These are phyloP conservation scores for Campoplex capitator DNA, from an alignment of 2,888 invertebrate genomes.

Conservation along the genomic window DNA sequence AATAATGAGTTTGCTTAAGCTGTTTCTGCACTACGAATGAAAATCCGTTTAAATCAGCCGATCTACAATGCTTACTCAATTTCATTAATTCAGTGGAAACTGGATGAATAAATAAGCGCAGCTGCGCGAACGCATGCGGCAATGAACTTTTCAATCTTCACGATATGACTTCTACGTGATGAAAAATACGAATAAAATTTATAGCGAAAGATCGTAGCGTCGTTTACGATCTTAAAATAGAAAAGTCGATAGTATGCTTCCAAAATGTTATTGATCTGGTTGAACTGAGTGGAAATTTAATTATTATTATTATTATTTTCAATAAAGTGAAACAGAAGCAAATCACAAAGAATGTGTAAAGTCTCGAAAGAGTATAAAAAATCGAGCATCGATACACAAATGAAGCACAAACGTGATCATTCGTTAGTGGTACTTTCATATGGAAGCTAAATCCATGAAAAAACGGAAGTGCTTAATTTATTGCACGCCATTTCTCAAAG, in stretches of 20 bases:
- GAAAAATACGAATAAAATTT: slow-evolving; percentile 4
- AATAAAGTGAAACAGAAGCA: not conserved
- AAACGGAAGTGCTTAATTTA: not conserved
- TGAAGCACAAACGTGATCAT: not conserved
- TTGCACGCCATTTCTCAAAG: not conserved
- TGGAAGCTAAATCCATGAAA: not conserved
- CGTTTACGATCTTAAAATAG: not conserved
- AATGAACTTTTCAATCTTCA: not conserved
- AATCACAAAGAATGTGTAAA: not conserved
- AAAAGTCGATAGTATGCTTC: not conserved
- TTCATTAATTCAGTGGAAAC: not conserved
- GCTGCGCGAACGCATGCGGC: not conserved
- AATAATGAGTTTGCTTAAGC: not conserved
- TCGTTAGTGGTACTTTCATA: not conserved
- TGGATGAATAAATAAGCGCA: not conserved
- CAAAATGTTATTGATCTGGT: not conserved
- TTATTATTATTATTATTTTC: too few species aligned
- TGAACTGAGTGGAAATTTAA: not conserved
- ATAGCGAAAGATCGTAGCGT: not conserved
- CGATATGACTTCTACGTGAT: slow-evolving; percentile 1
- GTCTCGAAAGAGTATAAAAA: not conserved
- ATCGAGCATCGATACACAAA: not conserved
- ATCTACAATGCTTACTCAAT: not conserved
- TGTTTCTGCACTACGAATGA: too few species aligned
- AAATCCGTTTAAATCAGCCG: not conserved